Percentiles rank a stretch among this genome's conserved stretches.
Conservation (phyloP, 2,113 vertebrate genomes). For the Thamnophis sirtalis region DNA sequence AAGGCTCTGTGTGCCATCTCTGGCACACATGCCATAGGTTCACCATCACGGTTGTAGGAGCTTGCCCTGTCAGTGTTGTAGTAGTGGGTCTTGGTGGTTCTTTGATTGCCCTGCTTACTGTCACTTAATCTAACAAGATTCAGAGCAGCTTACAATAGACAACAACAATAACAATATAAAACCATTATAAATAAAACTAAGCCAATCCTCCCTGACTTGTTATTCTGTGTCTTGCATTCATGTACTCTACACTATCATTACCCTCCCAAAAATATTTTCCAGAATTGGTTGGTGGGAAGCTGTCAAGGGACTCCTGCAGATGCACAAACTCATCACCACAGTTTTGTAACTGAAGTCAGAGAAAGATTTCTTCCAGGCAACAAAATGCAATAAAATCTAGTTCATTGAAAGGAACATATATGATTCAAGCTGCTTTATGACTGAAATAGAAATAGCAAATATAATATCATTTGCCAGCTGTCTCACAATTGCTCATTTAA, state of each 20-base stretch:
- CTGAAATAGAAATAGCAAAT: not conserved
- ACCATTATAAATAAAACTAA: not conserved
- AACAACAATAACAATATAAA: not conserved
- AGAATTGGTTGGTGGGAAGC: not conserved
- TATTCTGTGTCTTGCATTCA: not conserved
- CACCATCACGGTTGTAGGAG: not conserved
- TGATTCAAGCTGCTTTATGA: not conserved
- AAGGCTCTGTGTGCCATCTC: too few species aligned
- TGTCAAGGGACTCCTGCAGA: not conserved
- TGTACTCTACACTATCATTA: not conserved
- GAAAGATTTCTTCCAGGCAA: not conserved
- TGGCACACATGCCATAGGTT: too few species aligned
- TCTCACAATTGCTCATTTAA: conserved; percentile 3
- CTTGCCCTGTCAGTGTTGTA: not conserved
- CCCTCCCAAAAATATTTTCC: not conserved
- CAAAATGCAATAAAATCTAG: not conserved
- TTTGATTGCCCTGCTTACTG: not conserved
- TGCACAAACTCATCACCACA: not conserved
- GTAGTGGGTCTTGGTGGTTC: not conserved
- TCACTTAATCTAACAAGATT: not conserved
- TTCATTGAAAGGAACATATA: not conserved
- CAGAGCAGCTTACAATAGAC: not conserved
- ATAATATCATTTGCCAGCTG: conserved; percentile 20
- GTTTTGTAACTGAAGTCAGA: not conserved
- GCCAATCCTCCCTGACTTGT: not conserved